A percentile compares a stretch with the other conserved stretches of the same genome.
These are phyloP conservation scores for Tetranychus cinnabarinus DNA, from an alignment of 1,140 invertebrate genomes.

Conservation along the genomic window DNA sequence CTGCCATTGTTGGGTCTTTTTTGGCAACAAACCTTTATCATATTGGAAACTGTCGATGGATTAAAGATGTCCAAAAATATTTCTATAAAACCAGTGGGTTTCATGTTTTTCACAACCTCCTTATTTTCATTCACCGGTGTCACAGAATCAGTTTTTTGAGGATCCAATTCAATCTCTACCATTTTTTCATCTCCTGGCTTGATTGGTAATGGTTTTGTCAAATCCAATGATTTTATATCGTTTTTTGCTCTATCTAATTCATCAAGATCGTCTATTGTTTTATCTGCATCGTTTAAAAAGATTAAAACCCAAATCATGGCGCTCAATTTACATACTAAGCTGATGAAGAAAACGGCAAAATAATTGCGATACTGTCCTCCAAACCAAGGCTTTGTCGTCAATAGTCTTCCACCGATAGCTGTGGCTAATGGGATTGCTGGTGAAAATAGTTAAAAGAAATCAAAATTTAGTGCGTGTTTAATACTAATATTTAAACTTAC, in stretches of 20 bases:
- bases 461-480: background rate
- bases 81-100: background rate
- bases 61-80: background rate
- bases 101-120: background rate
- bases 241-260: no score
- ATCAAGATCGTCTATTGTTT: no score
- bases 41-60: background rate
- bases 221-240: no score
- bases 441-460: background rate
- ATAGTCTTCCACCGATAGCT: background rate
- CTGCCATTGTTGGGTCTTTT: background rate
- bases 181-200: no score
- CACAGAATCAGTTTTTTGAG: no score
- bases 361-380: no score
- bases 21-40: constrained; percentile 1
- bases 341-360: no score
- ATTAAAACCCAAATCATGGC: no score
- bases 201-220: no score
- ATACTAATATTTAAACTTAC: background rate
- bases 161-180: no score
- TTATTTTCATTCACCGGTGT: background rate
- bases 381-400: background rate
- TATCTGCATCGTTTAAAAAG: no score
- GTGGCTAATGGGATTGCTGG: background rate
- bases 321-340: no score